These are phyloP conservation scores for Neomorphus geoffroyi DNA, from an alignment of 2,797 vertebrate species.

Conservation along the genomic window DNA sequence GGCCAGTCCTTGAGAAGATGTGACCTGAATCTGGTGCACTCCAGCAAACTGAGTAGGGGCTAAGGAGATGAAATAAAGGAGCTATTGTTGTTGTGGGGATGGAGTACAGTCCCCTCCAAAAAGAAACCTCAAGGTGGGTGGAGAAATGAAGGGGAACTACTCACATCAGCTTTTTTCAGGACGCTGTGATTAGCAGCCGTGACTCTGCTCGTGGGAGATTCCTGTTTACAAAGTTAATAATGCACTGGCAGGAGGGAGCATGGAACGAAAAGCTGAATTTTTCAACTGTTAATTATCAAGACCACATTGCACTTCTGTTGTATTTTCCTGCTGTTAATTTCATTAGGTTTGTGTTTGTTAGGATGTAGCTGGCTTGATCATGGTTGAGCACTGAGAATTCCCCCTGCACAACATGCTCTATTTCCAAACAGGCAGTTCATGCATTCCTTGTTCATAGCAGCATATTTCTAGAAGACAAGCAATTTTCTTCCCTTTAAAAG, in stretches of 20 bases:
- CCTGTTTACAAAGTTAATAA: not conserved
- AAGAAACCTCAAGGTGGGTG: not conserved
- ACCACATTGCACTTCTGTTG: not conserved
- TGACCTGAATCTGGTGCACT: not conserved
- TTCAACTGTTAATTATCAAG: not conserved
- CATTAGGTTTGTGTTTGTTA: not conserved
- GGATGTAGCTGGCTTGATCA: not conserved
- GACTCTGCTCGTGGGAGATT: not conserved
- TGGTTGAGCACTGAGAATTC: not conserved
- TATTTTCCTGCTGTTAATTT: not conserved
- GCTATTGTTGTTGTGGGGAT: not conserved
- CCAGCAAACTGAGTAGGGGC: not conserved
- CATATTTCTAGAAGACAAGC: not conserved
- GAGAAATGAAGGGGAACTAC: not conserved
- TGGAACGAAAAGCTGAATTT: not conserved
- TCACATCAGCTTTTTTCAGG: not conserved
- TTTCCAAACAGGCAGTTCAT: not conserved
- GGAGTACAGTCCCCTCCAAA: not conserved
- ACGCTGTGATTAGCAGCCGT: not conserved
- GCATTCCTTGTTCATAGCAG: not conserved
- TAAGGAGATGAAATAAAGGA: not conserved
- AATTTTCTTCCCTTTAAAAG: slow-evolving; percentile 23
- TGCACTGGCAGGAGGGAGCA: not conserved
- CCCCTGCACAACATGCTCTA: not conserved
- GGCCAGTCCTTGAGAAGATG: too few relatives aligned